Percentiles rank a stretch among this genome's conserved stretches.
phyloP scores from a whole-genome alignment of 2,797 vertebrate species.

The Thripadectes ignobilis region DNA sequence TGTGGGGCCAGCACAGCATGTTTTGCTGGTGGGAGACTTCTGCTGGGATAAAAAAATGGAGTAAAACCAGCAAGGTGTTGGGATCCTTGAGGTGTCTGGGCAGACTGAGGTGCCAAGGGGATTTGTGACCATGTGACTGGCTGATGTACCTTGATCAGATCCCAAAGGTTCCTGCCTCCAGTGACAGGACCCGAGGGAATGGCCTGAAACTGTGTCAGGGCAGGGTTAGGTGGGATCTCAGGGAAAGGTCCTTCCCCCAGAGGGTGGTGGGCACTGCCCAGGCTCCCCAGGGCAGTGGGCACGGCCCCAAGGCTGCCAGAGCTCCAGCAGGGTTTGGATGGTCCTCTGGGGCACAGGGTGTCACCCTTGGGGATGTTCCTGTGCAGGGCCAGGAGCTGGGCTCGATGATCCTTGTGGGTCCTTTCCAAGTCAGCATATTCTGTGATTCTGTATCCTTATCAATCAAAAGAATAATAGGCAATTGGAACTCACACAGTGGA shows the following conservation, averaged over 20 bases:
- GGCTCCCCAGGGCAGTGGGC: too few relatives aligned
- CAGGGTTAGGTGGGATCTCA: neutral
- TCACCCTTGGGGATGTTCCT: neutral
- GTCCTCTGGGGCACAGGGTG: neutral
- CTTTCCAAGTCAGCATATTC: neutral
- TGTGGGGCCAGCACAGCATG: neutral
- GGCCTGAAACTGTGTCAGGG: neutral
- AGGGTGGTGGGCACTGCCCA: neutral
- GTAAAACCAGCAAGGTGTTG: neutral
- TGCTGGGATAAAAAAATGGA: neutral
- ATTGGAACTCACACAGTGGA: neutral
- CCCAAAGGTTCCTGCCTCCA: neutral
- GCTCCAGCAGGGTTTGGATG: neutral
- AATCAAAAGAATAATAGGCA: neutral
- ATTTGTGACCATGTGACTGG: neutral
- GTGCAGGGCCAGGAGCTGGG: neutral
- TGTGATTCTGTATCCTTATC: neutral
- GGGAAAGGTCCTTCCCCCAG: neutral
- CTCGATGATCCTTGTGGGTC: neutral
- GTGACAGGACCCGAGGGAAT: neutral
- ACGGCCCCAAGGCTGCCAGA: neutral
- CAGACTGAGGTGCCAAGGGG: too few relatives aligned
- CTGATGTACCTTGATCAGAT: neutral
- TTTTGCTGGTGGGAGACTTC: neutral
- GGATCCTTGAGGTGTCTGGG: neutral